Base-by-base conservation (phyloP, 2,888 invertebrate genomes). In the Chaitophorus viminalis region DNA sequence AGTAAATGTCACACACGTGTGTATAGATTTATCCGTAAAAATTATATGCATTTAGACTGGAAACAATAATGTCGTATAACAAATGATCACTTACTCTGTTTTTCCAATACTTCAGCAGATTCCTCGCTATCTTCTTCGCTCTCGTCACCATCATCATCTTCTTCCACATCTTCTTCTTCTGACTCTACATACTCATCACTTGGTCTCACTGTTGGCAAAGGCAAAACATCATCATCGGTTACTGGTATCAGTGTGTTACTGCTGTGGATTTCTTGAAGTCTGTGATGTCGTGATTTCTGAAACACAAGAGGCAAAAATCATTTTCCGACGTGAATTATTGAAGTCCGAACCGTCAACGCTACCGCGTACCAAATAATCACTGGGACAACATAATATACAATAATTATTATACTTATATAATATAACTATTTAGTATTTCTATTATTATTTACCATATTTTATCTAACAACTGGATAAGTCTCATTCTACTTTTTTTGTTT, bases 231-330 rank as follows among this genome's bases (percentile, higher is more conserved):
- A 1, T 54, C 52, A 17, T 78, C 54, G 14, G 39, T 72, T n/a
- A 39, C 46, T 31, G 72, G 9, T 36, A 39, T n/a, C 14, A 9
- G 83, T 1, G 60, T 31, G 18, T 36, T 79, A 18, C 72, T 25
- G 36, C 25, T 25, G 17, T 74, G 54, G 17, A 74, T 33, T 60
- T 87, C 86, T 8, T 87, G 86, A 11, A 89, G 78, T 25, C 89
- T 54, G n/a, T 89, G 89, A 81, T 89, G 89, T 14, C 89, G 54
- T 1, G 89, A 89, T 74, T 85, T 89, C 89, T 89, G 52, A 31
- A 88, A 83, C 21, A 72, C 11, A 5, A 3, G 29, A 29, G 29
- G 8, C 25, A 6, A 36, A 21, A 74, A 74, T 33, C 36, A 72
- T 72, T 72, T 14, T 29, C 9, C 29, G 29, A 46, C 11, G 11